Conservation (phyloP, 2,888 invertebrate genomes). For the Amaurobius ferox region DNA sequence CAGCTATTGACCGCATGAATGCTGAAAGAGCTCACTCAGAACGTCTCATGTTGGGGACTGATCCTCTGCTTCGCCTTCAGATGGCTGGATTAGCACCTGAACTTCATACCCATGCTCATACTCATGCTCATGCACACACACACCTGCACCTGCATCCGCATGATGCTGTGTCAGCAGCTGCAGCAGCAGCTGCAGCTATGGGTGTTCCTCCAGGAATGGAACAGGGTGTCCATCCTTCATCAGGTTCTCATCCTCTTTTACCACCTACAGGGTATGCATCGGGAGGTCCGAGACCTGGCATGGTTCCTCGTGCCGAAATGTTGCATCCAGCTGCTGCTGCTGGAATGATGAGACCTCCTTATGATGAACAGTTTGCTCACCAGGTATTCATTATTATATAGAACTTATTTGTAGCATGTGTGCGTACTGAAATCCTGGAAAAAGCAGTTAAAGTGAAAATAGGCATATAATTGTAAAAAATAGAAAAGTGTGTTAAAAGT, state of each 20-base stretch:
- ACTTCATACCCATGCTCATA: constrained; percentile 76
- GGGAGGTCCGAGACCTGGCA: constrained; percentile 56
- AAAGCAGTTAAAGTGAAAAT: too few relatives aligned
- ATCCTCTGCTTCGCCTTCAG: constrained; percentile 94
- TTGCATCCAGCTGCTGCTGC: constrained; percentile 60
- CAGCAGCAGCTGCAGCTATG: constrained; percentile 73
- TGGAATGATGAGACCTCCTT: constrained; percentile 71
- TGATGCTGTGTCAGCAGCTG: constrained; percentile 73
- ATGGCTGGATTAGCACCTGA: constrained; percentile 87
- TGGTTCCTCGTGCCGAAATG: constrained; percentile 63
- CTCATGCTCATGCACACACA: constrained; percentile 73
- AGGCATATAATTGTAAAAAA: too few relatives aligned
- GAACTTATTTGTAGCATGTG: not conserved
- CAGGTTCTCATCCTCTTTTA: constrained; percentile 64
- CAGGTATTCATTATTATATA: constrained; percentile 44
- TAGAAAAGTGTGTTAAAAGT: too few relatives aligned
- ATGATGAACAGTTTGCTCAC: constrained; percentile 74
- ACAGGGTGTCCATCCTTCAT: constrained; percentile 66
- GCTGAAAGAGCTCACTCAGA: constrained; percentile 81
- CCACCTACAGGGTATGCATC: constrained; percentile 67
- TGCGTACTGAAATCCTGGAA: too few relatives aligned
- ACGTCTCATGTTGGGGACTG: constrained; percentile 87
- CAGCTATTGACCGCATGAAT: constrained; percentile 73
- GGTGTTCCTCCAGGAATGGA: constrained; percentile 68
- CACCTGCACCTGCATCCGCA: constrained; percentile 74